These are phyloP conservation scores for Amphimallon solstitiale DNA, from an alignment of 2,888 invertebrate species.

Conservation along the genomic window DNA sequence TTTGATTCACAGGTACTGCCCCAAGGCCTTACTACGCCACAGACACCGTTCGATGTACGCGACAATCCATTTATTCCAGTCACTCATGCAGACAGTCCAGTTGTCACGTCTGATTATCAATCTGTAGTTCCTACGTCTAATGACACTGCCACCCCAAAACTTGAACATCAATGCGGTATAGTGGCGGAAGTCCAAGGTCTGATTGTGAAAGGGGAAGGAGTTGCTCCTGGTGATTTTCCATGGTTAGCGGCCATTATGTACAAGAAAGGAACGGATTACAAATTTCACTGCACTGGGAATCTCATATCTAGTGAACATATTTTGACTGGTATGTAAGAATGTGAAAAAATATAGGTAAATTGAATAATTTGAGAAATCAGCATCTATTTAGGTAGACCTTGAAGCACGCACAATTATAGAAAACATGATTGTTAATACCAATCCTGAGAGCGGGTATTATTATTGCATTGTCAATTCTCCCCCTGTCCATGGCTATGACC, in stretches of 20 bases:
- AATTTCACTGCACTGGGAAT: constrained; percentile 57
- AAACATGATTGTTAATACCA: no score
- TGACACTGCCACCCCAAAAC: background rate
- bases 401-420: no score
- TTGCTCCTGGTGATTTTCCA: constrained; percentile 51
- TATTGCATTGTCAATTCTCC: no score
- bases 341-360: background rate
- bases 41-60: no score
- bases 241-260: constrained; percentile 55
- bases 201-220: constrained; percentile 50
- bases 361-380: no score
- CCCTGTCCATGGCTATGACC: no score
- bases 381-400: no score
- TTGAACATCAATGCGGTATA: constrained; percentile 44
- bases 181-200: constrained; percentile 47
- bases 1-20: background rate
- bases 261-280: constrained; percentile 47
- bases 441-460: no score
- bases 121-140: constrained; percentile 1
- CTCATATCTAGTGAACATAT: constrained; percentile 54
- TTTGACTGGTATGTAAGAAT: constrained; percentile 53
- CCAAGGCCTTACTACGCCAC: background rate
- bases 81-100: background rate
- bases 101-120: background rate
- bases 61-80: no score